Evolutionary conservation across 2,888 invertebrate species (phyloP), one percentile per base, ranked within the genome.

Genomic region (Drosophila phalerata): DNA sequence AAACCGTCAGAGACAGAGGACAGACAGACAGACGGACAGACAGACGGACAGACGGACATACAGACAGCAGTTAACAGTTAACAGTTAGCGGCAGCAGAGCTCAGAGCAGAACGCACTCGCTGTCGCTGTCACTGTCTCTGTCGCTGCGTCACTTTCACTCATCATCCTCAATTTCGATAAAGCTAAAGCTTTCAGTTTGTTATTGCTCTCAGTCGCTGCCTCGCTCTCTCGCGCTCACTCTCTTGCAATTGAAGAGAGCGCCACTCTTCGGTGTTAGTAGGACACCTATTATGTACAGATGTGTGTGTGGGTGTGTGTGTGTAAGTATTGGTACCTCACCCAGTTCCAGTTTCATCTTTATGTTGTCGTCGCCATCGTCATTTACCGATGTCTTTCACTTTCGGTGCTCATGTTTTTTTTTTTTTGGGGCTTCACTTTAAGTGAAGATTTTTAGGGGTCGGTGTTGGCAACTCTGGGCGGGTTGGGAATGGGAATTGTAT

Each of bases 1-100:
- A 86, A 88, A 86, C 91, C 89, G 84, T 90, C 89, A 88, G 83
- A 85, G 90, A 90, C 90, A 85, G 88, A 85, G 90, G 89, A 89
- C 78, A 80, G 83, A 84, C n/a, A n/a, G n/a, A n/a, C n/a, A n/a
- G n/a, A n/a, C n/a, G n/a, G n/a, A n/a, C n/a, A n/a, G n/a, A n/a
- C n/a, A n/a, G n/a, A n/a, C n/a, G n/a, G n/a, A n/a, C n/a, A n/a
- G n/a, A n/a, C 88, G 84, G 79, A n/a, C n/a, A n/a, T n/a, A n/a
- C 74, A 78, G 85, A 62, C 38, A 34, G 79, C 72, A 81, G 84
- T 60, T 67, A 40, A 32, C 72, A 69, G 48, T 56, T 45, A 42
- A 62, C 58, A 67, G 34, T 52, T 58, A 34, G 61, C 68, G 17
- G 40, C 68, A 40, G 40, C 58, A 69, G 13, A 40, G 53, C 42